Evolutionary conservation across 2,797 vertebrate species (phyloP), one percentile per base, ranked within the genome.

Genomic region (Philypnodon macrostomus): DNA sequence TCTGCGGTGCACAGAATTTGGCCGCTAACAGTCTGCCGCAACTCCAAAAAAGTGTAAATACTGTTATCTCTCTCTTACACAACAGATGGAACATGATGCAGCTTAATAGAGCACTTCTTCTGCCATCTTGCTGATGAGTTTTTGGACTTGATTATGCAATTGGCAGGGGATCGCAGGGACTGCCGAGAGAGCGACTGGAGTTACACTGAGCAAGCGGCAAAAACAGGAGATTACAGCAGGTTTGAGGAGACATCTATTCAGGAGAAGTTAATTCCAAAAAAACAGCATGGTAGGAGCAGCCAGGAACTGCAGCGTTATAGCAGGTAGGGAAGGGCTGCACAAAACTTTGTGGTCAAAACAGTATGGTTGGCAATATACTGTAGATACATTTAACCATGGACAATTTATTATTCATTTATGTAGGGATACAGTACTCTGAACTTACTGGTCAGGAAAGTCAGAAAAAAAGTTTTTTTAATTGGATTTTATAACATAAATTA

Each of bases 41-140:
- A 75, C 77, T 79, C 70, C 70, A 74, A 75, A 74, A 76, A 84
- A 77, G 74, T 73, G 80, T 85, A 85, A 87, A 87, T 84, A 82
- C 80, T 80, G 82, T 90, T 89, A 89, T 89, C 87, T 80, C 70
- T 75, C 70, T 60, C 73, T 78, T 77, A 63, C 75, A 81, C 79
- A 83, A 73, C 88, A 88, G 88, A 89, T 88, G 86, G 85, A 79
- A 82, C 75, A 75, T 58, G 73, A 79, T 81, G 79, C 75, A 63
- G 79, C 81, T 83, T 87, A 76, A 86, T 81, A 66, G 75, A 87
- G 77, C 79, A 70, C 78, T 86, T 81, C 73, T 84, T 78, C 78
- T 85, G 77, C 79, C 81, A 80, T 84, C 76, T 82, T 80, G 69
- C 76, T 80, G 81, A 83, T 84, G 80, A 85, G 75, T 81, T 77